Evolutionary conservation across 2,797 vertebrate species (phyloP).

Genomic region (Uromys caudimaculatus): DNA sequence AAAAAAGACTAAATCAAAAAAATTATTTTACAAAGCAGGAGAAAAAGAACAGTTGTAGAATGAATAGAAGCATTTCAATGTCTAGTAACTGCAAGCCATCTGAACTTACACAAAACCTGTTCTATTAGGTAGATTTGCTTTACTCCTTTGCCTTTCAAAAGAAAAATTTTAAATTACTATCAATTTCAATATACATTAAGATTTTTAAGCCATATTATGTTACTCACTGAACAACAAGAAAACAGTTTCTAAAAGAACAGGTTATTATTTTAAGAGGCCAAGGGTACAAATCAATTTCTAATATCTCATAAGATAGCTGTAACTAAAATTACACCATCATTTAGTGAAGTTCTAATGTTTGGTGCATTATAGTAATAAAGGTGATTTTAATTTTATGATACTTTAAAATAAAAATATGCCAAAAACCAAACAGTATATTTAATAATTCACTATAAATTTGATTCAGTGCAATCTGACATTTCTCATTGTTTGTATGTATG

Average conservation of each 20-base stretch:
- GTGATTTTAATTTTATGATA: constrained; percentile 36
- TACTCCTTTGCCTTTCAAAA: constrained; percentile 62
- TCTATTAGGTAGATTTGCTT: constrained; percentile 46
- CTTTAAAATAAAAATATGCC: constrained; percentile 28
- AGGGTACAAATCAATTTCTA: constrained; percentile 32
- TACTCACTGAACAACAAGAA: constrained; percentile 58
- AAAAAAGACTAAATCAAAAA: constrained; percentile 90
- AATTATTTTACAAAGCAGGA: constrained; percentile 90
- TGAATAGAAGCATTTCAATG: constrained; percentile 84
- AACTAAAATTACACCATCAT: constrained; percentile 62
- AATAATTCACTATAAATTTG: constrained; percentile 50
- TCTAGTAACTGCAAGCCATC: constrained; percentile 62
- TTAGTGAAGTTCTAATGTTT: constrained; percentile 50
- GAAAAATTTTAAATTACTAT: constrained; percentile 53
- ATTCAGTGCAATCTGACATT: constrained; percentile 29
- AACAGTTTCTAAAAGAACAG: constrained; percentile 47
- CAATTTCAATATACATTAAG: constrained; percentile 58
- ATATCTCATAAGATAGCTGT: constrained; percentile 39
- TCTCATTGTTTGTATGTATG: neutral
- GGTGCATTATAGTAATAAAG: neutral
- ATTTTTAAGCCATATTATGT: constrained; percentile 11
- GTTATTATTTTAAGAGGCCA: constrained; percentile 43
- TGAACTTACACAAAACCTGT: constrained; percentile 31
- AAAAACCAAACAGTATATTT: constrained; percentile 53
- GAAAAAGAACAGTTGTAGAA: constrained; percentile 89